Evolutionary conservation across 1,140 invertebrate genomes (phyloP).

Genomic region (Vanessa atalanta): DNA sequence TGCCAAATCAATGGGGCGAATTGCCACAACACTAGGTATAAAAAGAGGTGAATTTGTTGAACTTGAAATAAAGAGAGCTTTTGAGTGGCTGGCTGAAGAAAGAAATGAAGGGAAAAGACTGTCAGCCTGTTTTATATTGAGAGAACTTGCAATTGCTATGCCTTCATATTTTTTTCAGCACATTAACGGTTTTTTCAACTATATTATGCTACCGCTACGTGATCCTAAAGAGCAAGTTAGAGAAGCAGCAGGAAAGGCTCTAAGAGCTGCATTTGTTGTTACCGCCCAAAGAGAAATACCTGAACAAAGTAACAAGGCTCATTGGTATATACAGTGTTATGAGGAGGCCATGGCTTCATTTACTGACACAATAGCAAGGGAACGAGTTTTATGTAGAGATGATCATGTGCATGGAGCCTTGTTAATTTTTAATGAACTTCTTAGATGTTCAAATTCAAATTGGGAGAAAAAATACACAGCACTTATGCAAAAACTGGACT

Average conservation of each 20-base stretch:
- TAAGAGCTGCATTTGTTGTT: slow-evolving; percentile 95
- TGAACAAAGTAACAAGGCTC: slow-evolving; percentile 92
- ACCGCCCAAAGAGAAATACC: slow-evolving; percentile 95
- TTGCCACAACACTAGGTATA: slow-evolving; percentile 94
- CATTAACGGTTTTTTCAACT: slow-evolving; percentile 96
- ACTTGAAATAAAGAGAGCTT: slow-evolving; percentile 95
- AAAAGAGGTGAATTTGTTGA: slow-evolving; percentile 97
- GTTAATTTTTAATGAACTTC: slow-evolving; percentile 95
- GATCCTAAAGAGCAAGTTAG: slow-evolving; percentile 95
- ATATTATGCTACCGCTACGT: slow-evolving; percentile 95
- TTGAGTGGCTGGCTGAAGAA: slow-evolving; percentile 95
- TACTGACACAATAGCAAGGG: slow-evolving; percentile 84
- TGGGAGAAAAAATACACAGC: slow-evolving; percentile 92
- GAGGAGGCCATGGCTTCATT: slow-evolving; percentile 92
- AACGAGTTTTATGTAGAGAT: slow-evolving; percentile 90
- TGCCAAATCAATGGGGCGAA: slow-evolving; percentile 95
- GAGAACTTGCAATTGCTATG: slow-evolving; percentile 97
- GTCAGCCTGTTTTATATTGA: slow-evolving; percentile 94
- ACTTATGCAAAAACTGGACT: slow-evolving; percentile 82
- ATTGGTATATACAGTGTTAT: slow-evolving; percentile 95
- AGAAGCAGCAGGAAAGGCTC: slow-evolving; percentile 94
- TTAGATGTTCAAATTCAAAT: slow-evolving; percentile 94
- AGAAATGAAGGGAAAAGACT: slow-evolving; percentile 94
- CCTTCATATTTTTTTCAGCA: slow-evolving; percentile 99
- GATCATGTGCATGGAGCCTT: slow-evolving; percentile 96